Evolutionary conservation across 2,797 vertebrate genomes (phyloP), one percentile per base, ranked within the genome.

Genomic region (Melanotaenia boesemani): DNA sequence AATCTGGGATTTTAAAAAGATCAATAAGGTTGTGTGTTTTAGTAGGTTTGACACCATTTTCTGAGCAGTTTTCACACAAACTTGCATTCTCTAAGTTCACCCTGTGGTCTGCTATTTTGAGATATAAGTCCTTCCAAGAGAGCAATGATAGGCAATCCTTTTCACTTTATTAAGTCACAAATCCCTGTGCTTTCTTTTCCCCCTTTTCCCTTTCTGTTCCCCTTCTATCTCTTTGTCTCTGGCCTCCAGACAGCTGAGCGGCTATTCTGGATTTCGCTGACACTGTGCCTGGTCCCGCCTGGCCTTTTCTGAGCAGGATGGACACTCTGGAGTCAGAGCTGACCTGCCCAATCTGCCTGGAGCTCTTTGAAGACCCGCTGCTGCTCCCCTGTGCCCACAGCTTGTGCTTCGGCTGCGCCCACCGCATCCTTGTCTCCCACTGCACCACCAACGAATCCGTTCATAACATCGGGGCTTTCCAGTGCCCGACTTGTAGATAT

Each of bases 311-410:
- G 95, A 93, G 86, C 96, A 98, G 97, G 94, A 98, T 98, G 97
- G 97, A 98, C 97, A 97, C 96, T 95, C 95, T 98, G 96, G 97
- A 98, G 96, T 98, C 97, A 88, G 97, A 98, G 95, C 95, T 98
- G 94, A 98, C 97, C 95, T 98, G 97, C 94, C 97, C 97, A 96
- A 98, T 98, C 94, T 98, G 97, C 96, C 96, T 98, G 94, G 97
- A 98, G 97, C 96, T 98, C 89, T 98, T 98, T 86, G 97, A 98
- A 91, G 97, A 98, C 91, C 97, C 97, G 11, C 96, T 98, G 84
- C 95, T 98, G 94, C 96, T 98, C 90, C 97, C 97, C 90, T 98
- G 97, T 0, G 97, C 97, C 85, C 97, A 98, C 94, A 98, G 97
- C 90, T 94, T 98, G 89, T 98, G 97, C 84, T 98, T 98, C 87